These are phyloP conservation scores for Sander vitreus DNA, from an alignment of 2,113 vertebrate species.

Conservation along the genomic window DNA sequence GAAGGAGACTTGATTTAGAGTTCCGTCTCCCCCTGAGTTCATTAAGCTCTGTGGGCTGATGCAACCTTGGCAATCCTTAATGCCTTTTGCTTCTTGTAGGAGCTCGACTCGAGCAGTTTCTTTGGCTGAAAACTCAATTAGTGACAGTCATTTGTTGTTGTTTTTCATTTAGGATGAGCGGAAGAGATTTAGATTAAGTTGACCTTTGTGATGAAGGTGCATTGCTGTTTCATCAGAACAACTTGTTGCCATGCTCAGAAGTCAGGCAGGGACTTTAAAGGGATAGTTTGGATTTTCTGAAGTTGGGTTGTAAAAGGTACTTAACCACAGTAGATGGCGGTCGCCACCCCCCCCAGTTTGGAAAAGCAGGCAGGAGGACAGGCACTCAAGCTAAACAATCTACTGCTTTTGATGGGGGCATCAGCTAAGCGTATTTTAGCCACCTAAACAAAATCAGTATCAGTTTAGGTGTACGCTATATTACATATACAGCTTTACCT, in stretches of 20 bases:
- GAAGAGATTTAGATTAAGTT: slow-evolving; percentile 36
- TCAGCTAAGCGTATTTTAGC: too few relatives aligned
- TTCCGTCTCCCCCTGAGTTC: slow-evolving; percentile 61
- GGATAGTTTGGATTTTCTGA: too few relatives aligned
- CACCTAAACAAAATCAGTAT: too few relatives aligned
- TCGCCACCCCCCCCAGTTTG: too few relatives aligned
- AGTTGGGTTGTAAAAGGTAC: too few relatives aligned
- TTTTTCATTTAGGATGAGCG: slow-evolving; percentile 1
- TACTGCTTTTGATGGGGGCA: too few relatives aligned
- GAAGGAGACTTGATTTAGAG: slow-evolving; percentile 63
- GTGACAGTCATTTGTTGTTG: slow-evolving; percentile 19
- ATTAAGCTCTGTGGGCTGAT: slow-evolving; percentile 68
- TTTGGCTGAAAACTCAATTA: slow-evolving; percentile 22
- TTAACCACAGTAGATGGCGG: too few relatives aligned
- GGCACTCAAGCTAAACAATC: too few relatives aligned
- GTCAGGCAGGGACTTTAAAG: neutral
- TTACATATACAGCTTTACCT: too few relatives aligned
- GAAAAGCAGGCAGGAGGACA: too few relatives aligned
- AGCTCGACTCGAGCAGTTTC: slow-evolving; percentile 7
- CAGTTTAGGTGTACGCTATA: too few relatives aligned
- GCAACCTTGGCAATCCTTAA: slow-evolving; percentile 73
- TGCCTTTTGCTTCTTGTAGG: slow-evolving; percentile 36
- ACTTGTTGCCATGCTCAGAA: neutral
- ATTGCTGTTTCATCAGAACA: slow-evolving; percentile 23
- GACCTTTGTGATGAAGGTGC: slow-evolving; percentile 41